phyloP scores from a whole-genome alignment of 2,113 vertebrate genomes.

The Phrynosoma blainvillii region DNA sequence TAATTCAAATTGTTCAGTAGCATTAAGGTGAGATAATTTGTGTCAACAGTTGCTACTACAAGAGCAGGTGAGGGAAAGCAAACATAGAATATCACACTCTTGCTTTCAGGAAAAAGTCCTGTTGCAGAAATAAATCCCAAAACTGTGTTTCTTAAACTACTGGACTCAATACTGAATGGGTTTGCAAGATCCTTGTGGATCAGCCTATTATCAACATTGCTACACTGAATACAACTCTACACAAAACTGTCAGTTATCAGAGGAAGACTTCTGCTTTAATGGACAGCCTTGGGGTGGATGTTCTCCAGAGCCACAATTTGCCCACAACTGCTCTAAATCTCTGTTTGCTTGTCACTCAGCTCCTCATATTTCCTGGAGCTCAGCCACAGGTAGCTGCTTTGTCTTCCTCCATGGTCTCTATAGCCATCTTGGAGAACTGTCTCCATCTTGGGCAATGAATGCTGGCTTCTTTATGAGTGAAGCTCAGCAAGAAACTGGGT shows the following conservation, averaged over 20 bases:
- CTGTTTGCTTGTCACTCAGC: background rate
- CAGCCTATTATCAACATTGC: background rate
- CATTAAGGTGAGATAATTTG: background rate
- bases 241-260: background rate
- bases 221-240: background rate
- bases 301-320: background rate
- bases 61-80: slow-evolving; percentile 1
- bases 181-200: background rate
- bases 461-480: background rate
- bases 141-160: background rate
- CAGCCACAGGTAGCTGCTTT: background rate
- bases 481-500: background rate
- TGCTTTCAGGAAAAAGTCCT: background rate
- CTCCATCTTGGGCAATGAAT: background rate
- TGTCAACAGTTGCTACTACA: background rate
- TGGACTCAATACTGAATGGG: background rate
- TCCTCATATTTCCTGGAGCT: background rate
- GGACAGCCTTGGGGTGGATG: background rate
- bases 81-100: background rate
- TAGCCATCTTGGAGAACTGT: background rate
- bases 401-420: background rate
- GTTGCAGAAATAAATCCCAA: background rate
- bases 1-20: slow-evolving; percentile 11
- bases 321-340: too few relatives aligned
- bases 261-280: background rate